A percentile compares a stretch with the other conserved stretches of the same genome.
phyloP scores from a whole-genome alignment of 2,113 vertebrate genomes.

The Benthochromis sp. region DNA sequence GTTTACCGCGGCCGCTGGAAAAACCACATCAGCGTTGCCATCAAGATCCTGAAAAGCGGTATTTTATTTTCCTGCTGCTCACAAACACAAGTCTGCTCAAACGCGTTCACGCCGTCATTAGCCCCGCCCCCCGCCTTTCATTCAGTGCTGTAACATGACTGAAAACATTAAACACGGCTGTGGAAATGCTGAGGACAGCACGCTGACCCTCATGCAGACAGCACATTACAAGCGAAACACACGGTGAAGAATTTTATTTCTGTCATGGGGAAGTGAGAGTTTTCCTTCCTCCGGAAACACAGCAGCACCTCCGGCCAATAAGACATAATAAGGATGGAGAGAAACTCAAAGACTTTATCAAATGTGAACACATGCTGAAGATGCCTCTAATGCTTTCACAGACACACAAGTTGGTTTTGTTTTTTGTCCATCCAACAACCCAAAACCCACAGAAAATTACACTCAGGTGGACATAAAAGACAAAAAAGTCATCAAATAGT shows the following conservation, averaged over 20 bases:
- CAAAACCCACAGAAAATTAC: neutral
- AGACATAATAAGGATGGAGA: neutral
- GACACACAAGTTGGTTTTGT: neutral
- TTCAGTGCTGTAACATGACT: neutral
- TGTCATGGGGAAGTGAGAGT: neutral
- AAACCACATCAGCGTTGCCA: slow-evolving; percentile 70
- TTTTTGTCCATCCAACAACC: neutral
- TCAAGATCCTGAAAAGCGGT: slow-evolving; percentile 77
- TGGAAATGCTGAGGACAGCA: neutral
- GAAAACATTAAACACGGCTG: neutral
- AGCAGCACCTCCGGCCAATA: neutral
- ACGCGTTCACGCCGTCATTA: neutral
- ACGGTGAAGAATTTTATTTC: neutral
- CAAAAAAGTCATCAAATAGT: neutral
- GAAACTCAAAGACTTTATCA: neutral
- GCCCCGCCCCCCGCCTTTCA: neutral
- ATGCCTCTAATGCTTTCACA: neutral
- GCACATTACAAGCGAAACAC: neutral
- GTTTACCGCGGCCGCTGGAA: slow-evolving; percentile 79
- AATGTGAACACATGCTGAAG: neutral
- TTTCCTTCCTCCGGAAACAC: neutral
- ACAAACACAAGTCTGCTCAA: neutral
- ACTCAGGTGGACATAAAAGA: neutral
- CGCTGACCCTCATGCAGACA: neutral
- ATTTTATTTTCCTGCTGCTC: neutral